phyloP scores from a whole-genome alignment of 2,113 vertebrate genomes.

The Hippolais icterina region DNA sequence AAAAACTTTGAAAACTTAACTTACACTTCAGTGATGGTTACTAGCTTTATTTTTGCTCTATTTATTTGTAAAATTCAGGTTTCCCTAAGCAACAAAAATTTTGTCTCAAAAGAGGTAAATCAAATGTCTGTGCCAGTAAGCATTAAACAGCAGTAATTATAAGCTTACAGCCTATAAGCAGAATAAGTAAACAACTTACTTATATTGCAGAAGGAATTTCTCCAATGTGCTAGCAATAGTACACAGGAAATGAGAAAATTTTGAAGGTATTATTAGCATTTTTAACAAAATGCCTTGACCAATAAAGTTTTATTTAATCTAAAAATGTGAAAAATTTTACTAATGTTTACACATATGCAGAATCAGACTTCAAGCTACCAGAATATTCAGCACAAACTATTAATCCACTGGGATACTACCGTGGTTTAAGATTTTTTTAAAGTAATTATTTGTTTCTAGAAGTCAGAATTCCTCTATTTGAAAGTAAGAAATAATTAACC shows the following conservation, averaged over 20 bases:
- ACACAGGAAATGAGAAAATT: background rate
- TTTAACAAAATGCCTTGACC: background rate
- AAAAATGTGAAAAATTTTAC: background rate
- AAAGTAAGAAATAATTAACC: background rate
- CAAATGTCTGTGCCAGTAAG: conserved; percentile 80
- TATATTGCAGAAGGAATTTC: background rate
- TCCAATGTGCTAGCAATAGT: background rate
- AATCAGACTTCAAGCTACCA: background rate
- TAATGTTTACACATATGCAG: background rate
- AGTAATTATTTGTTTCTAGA: background rate
- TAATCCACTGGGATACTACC: background rate
- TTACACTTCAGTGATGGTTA: background rate
- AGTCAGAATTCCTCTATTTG: background rate
- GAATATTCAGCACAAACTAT: background rate
- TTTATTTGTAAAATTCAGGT: conserved; percentile 77
- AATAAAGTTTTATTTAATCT: background rate
- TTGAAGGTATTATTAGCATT: background rate
- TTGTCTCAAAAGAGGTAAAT: conserved; percentile 78
- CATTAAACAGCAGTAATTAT: conserved; percentile 76
- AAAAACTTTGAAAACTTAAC: background rate
- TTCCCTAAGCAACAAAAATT: conserved; percentile 69
- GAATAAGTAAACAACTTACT: background rate
- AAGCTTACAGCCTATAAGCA: conserved; percentile 70
- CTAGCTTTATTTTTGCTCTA: conserved; percentile 74
- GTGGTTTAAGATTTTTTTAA: background rate